These are phyloP conservation scores for Callyntrura sp. DNA, from an alignment of 2,888 invertebrate genomes.

Conservation along the genomic window DNA sequence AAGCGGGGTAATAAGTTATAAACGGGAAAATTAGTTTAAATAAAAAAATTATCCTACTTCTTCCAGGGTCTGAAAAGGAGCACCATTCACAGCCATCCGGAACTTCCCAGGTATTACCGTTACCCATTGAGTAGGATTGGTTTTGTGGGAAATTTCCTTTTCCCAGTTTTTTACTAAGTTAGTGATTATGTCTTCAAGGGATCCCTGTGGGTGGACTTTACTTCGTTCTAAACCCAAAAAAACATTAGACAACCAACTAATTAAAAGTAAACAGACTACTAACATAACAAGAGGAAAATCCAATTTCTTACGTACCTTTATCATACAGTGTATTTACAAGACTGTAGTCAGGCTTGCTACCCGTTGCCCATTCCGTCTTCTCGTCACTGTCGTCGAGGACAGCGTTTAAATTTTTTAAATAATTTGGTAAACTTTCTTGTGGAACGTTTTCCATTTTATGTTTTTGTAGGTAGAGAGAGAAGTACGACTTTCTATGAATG, in stretches of 20 bases:
- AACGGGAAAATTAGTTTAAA: no score
- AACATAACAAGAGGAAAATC: background rate
- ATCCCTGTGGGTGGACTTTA: constrained; percentile 83
- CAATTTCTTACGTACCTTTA: constrained; percentile 76
- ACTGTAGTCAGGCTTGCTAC: constrained; percentile 82
- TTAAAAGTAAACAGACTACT: background rate
- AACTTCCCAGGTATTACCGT: constrained; percentile 72
- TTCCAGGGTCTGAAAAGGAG: constrained; percentile 22
- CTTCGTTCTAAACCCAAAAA: constrained; percentile 77
- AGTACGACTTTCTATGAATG: no score
- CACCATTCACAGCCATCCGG: constrained; percentile 72
- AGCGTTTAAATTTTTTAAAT: constrained; percentile 72
- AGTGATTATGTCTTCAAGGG: constrained; percentile 85
- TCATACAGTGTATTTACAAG: constrained; percentile 84
- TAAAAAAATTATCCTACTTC: constrained; percentile 52
- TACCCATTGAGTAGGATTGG: constrained; percentile 76
- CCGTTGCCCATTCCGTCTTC: constrained; percentile 69
- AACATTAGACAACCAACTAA: background rate
- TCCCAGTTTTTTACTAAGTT: constrained; percentile 85
- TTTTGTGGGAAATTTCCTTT: constrained; percentile 85
- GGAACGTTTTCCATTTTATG: background rate
- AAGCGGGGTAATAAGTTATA: no score
- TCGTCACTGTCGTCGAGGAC: constrained; percentile 71
- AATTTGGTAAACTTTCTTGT: constrained; percentile 62
- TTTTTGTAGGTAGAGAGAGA: background rate